These are phyloP conservation scores for Yponomeuta evonymella DNA, from an alignment of 2,888 invertebrate genomes.

Conservation along the genomic window DNA sequence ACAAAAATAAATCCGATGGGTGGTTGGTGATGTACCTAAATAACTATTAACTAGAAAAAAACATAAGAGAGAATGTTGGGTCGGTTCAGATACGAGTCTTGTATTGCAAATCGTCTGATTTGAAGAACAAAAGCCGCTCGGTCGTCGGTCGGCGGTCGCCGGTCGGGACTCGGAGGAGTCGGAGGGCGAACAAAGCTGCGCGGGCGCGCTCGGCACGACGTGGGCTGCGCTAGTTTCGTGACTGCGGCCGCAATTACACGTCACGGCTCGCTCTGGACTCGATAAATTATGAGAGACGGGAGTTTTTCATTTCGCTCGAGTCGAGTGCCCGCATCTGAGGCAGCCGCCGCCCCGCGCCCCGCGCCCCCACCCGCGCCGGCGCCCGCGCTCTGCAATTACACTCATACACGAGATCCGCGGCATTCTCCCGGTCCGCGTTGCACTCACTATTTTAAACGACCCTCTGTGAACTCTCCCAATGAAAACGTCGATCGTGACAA, in stretches of 20 bases:
- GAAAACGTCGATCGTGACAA: neutral
- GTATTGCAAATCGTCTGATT: neutral
- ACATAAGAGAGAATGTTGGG: neutral
- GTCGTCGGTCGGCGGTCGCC: neutral
- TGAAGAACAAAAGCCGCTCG: conserved; percentile 1
- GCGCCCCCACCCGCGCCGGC: neutral
- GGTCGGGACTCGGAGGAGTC: neutral
- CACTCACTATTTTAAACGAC: neutral
- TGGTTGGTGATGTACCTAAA: too few relatives aligned
- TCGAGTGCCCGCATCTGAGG: conserved; percentile 1
- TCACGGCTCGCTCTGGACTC: conserved; percentile 32
- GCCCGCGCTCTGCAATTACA: neutral
- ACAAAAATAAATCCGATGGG: neutral
- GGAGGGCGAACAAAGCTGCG: conserved; percentile 21
- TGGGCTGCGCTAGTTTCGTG: conserved; percentile 32
- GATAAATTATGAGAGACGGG: conserved; percentile 47
- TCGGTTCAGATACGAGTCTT: neutral
- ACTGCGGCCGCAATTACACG: conserved; percentile 45
- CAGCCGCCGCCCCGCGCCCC: neutral
- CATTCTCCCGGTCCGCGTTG: neutral
- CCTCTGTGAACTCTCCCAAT: neutral
- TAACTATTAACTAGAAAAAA: too few relatives aligned
- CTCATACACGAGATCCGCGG: neutral
- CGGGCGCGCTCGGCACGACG: conserved; percentile 16
- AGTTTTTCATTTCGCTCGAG: conserved; percentile 15